These are phyloP conservation scores for Centrocercus urophasianus DNA, from an alignment of 2,113 vertebrate species.

Conservation along the genomic window DNA sequence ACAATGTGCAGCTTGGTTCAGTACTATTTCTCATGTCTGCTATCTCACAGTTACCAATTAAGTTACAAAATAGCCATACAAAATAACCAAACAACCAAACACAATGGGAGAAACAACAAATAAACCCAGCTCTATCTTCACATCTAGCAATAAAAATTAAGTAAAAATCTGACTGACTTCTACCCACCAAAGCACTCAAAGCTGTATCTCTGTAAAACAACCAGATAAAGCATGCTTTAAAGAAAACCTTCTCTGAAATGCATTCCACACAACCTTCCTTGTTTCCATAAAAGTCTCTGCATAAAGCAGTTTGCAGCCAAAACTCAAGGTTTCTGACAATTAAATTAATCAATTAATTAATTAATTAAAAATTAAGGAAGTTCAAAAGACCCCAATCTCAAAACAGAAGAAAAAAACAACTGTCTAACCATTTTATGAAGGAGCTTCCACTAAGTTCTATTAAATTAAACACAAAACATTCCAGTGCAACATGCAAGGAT, in stretches of 20 bases:
- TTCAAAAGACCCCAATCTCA: background rate
- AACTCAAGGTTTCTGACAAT: background rate
- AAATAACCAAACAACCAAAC: background rate
- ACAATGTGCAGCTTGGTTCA: constrained; percentile 56
- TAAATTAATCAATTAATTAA: background rate
- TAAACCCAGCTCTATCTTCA: background rate
- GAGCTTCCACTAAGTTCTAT: background rate
- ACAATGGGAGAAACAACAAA: background rate
- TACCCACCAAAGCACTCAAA: accelerated
- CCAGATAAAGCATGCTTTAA: background rate
- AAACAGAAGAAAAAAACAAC: background rate
- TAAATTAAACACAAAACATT: background rate
- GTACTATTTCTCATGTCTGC: background rate
- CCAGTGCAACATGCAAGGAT: background rate
- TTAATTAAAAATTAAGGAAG: background rate
- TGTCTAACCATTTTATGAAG: accelerated
- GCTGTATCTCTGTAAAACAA: background rate
- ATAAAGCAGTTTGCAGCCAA: background rate
- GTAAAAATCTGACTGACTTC: background rate
- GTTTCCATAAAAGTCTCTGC: background rate
- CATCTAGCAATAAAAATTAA: background rate
- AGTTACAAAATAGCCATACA: background rate
- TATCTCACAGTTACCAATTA: background rate
- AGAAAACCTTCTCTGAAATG: background rate
- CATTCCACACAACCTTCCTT: background rate